Evolutionary conservation across 1,140 invertebrate genomes (phyloP).

Genomic region (Drosophila sulfurigaster): DNA sequence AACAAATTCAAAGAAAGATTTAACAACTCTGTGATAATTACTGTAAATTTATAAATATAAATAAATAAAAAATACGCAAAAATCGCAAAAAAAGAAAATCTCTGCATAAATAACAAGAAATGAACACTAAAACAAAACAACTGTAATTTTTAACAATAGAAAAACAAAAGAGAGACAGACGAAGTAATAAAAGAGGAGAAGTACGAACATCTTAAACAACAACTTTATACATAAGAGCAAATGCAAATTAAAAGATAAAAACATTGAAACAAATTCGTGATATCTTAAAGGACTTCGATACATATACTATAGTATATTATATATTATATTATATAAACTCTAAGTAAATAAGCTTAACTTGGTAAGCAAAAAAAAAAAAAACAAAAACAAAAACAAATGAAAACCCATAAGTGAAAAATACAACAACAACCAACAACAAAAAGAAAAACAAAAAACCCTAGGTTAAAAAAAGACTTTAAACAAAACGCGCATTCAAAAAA

Average conservation of each 20-base stretch:
- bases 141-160: constrained; percentile 77
- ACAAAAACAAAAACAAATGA: constrained; percentile 54
- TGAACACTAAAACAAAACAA: constrained; percentile 57
- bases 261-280: constrained; percentile 85
- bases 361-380: constrained; percentile 69
- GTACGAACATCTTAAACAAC: constrained; percentile 66
- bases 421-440: constrained; percentile 39
- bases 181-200: constrained; percentile 33
- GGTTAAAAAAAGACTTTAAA: constrained; percentile 79
- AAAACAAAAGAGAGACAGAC: constrained; percentile 36
- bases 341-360: constrained; percentile 77
- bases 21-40: constrained; percentile 85
- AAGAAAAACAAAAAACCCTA: constrained; percentile 72
- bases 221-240: constrained; percentile 82
- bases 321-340: constrained; percentile 82
- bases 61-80: constrained; percentile 65
- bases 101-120: constrained; percentile 56
- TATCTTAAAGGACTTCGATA: constrained; percentile 85
- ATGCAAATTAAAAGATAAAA: constrained; percentile 84
- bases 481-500: constrained; percentile 80
- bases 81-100: constrained; percentile 72
- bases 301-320: constrained; percentile 85
- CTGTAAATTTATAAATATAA: constrained; percentile 85
- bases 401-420: constrained; percentile 54
- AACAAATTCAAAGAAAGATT: constrained; percentile 84